Conservation (phyloP, 2,113 vertebrate species). For the Meles meles region DNA sequence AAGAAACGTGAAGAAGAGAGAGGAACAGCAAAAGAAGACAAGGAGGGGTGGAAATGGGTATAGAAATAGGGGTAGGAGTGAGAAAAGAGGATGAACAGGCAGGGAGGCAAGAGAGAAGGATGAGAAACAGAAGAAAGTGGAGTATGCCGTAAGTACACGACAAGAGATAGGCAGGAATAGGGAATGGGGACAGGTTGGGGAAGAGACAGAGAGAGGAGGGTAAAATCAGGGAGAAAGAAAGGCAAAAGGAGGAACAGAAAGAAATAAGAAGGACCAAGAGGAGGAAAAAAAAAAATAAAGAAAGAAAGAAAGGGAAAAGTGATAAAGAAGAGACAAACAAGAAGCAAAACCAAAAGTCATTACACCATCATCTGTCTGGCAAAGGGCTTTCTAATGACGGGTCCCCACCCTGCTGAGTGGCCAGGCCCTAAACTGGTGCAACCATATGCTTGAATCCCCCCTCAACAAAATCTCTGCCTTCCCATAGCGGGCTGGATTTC, state of each 20-base stretch:
- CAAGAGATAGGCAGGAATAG: background rate
- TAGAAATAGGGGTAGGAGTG: background rate
- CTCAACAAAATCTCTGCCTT: conserved; percentile 20
- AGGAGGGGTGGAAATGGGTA: background rate
- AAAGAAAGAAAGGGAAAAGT: background rate
- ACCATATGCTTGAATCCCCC: background rate
- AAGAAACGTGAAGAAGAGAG: background rate
- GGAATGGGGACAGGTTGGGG: background rate
- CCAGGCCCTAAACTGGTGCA: background rate
- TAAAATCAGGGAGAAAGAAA: conserved; percentile 49
- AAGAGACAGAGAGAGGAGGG: background rate
- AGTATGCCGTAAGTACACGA: background rate
- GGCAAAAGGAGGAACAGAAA: background rate
- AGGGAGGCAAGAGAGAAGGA: background rate
- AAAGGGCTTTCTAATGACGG: conserved; percentile 18
- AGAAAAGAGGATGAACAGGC: background rate
- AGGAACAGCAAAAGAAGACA: background rate
- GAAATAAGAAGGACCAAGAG: background rate
- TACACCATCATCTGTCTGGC: conserved; percentile 28
- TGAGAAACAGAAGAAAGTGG: background rate
- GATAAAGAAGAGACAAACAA: conserved; percentile 38
- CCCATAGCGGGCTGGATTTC: background rate
- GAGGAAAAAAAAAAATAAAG: background rate
- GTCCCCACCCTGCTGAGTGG: background rate
- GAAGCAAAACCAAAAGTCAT: conserved; percentile 67